Percentiles rank a stretch among this genome's conserved stretches.
phyloP scores from a whole-genome alignment of 2,113 vertebrate species.

The Eublepharis macularius region DNA sequence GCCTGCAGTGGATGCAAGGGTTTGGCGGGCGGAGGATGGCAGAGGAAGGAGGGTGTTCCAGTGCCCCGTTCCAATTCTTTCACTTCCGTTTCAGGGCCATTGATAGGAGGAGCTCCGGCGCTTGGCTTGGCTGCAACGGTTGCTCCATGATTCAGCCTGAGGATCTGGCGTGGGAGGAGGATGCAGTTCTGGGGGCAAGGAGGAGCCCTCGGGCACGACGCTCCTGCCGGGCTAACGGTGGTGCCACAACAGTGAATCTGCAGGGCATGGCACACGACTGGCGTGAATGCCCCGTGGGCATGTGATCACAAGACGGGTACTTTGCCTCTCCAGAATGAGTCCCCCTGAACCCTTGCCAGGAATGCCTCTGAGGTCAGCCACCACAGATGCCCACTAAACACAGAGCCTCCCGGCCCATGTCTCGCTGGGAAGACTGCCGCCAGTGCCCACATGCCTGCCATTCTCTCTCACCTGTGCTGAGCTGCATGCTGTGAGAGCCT shows the following conservation, averaged over 20 bases:
- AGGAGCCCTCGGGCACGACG: no score
- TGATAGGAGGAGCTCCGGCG: accelerated
- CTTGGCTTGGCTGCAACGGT: neutral
- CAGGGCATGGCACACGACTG: neutral
- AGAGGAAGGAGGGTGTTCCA: neutral
- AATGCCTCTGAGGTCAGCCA: neutral
- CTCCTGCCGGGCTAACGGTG: no score
- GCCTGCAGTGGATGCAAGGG: no score
- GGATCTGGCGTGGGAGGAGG: neutral
- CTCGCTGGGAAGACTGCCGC: neutral
- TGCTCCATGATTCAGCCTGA: no score
- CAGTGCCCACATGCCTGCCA: constrained; percentile 42
- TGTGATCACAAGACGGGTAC: neutral
- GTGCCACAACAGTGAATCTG: neutral
- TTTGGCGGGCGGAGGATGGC: no score
- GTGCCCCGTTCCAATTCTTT: accelerated
- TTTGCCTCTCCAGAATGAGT: constrained; percentile 46
- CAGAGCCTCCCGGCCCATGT: constrained; percentile 27
- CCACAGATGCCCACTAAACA: no score
- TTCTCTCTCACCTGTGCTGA: neutral
- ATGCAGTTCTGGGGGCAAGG: neutral
- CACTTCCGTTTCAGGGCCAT: neutral
- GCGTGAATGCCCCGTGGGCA: no score
- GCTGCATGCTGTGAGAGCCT: constrained; percentile 65
- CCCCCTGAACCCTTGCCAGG: accelerated